Base-by-base conservation (phyloP, 2,888 invertebrate genomes). In the Baronia brevicornis region DNA sequence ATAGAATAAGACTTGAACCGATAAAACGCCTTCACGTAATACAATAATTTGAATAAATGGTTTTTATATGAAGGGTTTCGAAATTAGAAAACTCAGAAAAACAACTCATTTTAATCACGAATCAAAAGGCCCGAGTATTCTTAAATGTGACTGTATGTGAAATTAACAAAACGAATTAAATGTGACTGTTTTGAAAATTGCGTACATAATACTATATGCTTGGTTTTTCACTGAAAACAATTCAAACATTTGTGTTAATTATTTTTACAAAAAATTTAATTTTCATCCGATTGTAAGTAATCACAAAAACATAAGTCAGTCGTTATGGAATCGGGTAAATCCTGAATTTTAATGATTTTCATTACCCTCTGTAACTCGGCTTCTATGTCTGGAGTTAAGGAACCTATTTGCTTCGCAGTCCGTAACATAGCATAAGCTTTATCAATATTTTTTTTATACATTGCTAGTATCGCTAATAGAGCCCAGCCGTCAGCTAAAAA, bases 401-500 rank as follows among this genome's bases (percentile, higher is more conserved):
- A 54, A 0, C 84, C 84, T 0, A 59, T 68, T 44, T 84, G 77
- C 15, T 57, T 60, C 0, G 79, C 72, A 3, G 82, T 78, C 4
- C 78, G 70, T 2, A 79, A 43, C 67, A 79, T 64, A 1, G 58
- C 49, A 23, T 61, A 60, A 1, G 77, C 79, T 43, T 64, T 72
- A 4, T 72, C 52, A 1, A 69, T 9, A 11, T 73, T 51, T 24
- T 54, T 59, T 18, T 69, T 60, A 23, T 60, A 49, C 58, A 79
- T 65, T 4, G 75, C 75, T 18, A 79, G 42, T 8, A 75, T 26
- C n/a, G 70, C 65, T 39, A 84, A 43, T 39, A 75, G 50, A 2
- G 75, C 79, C 84, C 84, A 84, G 0, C 68, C 84, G 46, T 84
- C 78, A 2, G 82, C 60, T 13, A 82, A 47, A 12, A 65, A 44